Evolutionary conservation across 2,797 vertebrate genomes (phyloP).

Genomic region (Eulemur mongoz): DNA sequence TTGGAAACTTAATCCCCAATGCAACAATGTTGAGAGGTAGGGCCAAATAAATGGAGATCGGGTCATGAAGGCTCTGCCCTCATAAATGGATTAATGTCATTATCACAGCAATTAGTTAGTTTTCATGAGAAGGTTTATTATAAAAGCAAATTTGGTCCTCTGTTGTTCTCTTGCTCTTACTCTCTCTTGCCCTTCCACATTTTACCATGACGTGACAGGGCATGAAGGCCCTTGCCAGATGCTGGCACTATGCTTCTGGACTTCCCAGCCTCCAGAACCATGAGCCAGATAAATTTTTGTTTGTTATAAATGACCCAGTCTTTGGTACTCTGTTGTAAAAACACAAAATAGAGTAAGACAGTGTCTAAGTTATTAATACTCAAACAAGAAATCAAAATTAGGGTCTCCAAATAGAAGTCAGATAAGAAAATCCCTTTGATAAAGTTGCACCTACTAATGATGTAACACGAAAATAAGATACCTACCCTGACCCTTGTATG

Average conservation of each 20-base stretch:
- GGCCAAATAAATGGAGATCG: not conserved
- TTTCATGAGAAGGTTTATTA: not conserved
- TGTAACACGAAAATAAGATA: not conserved
- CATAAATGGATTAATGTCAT: no score
- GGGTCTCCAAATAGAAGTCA: not conserved
- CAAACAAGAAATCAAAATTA: slow-evolving; percentile 10
- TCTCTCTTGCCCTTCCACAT: not conserved
- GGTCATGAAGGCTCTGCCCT: not conserved
- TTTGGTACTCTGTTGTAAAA: not conserved
- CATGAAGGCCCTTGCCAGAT: not conserved
- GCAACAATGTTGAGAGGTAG: not conserved
- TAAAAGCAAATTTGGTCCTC: not conserved
- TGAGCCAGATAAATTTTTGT: not conserved
- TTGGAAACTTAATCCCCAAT: not conserved
- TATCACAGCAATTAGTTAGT: not conserved
- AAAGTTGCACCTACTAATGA: not conserved
- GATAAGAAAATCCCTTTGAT: not conserved
- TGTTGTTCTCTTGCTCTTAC: not conserved
- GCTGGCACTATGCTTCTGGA: not conserved
- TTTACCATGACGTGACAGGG: not conserved
- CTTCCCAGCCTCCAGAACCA: not conserved
- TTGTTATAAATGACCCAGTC: not conserved
- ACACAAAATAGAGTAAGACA: not conserved
- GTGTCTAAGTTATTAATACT: not conserved
- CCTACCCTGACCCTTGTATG: not conserved